phyloP scores from a whole-genome alignment of 2,888 invertebrate species.

The Sussaba pulchella region DNA sequence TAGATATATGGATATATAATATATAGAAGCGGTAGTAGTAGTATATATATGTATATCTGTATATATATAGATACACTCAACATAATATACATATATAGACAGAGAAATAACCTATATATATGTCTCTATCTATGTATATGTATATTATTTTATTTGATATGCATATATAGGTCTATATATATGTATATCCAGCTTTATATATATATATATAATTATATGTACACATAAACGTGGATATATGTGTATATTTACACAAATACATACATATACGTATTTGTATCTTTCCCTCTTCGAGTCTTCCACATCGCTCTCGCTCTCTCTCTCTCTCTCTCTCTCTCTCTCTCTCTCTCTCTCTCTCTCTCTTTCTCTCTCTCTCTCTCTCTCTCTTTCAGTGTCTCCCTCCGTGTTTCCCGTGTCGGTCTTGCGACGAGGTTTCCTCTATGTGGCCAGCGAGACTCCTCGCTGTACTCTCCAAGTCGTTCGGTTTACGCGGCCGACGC shows the following conservation, averaged over 20 bases:
- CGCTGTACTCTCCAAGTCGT: slow-evolving; percentile 42
- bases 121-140: neutral
- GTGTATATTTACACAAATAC: neutral
- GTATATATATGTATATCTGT: neutral
- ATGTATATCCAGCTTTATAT: no score
- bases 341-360: slow-evolving; percentile 2
- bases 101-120: no score
- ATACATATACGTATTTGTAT: neutral
- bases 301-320: slow-evolving; percentile 10
- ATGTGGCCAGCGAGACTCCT: slow-evolving; percentile 12
- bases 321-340: slow-evolving; percentile 42
- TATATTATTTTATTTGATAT: no score
- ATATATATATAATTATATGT: no score
- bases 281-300: slow-evolving; percentile 45
- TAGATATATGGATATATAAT: no score
- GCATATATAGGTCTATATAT: no score
- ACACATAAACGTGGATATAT: no score
- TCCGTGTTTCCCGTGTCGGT: slow-evolving; percentile 32
- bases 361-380: neutral
- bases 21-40: no score
- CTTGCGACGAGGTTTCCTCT: slow-evolving; percentile 9
- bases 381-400: no score
- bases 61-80: no score
- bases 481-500: slow-evolving; percentile 15
- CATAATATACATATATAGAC: no score